Conservation (phyloP, 2,888 invertebrate genomes). For the Microctonus hyperodae region DNA sequence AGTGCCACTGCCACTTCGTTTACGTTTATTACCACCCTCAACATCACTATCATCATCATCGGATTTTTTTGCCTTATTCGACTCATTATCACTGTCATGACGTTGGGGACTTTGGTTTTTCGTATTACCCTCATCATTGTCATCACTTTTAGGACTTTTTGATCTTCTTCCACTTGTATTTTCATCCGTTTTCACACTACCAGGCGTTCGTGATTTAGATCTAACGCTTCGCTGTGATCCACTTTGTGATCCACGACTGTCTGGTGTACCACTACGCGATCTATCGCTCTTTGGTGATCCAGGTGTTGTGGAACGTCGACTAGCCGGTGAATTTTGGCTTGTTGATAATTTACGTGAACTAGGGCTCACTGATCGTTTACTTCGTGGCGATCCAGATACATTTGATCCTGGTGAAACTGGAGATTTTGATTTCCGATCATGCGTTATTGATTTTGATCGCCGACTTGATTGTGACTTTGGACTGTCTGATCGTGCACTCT, state of each 20-base stretch:
- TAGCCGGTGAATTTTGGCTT: conserved; percentile 56
- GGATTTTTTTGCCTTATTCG: conserved; percentile 32
- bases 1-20: conserved; percentile 50
- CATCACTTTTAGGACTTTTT: conserved; percentile 38
- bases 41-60: conserved; percentile 61
- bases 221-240: conserved; percentile 39
- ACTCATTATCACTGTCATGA: conserved; percentile 50
- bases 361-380: conserved; percentile 33
- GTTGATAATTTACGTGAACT: conserved; percentile 44
- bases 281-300: conserved; percentile 45
- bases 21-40: conserved; percentile 57
- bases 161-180: conserved; percentile 1
- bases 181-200: neutral
- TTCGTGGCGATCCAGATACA: conserved; percentile 42
- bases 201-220: conserved; percentile 39
- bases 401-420: conserved; percentile 47
- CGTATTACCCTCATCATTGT: conserved; percentile 43
- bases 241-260: conserved; percentile 41
- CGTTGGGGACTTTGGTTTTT: conserved; percentile 45
- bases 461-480: conserved; percentile 50
- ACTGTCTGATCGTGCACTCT: conserved; percentile 52
- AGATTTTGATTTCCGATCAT: conserved; percentile 53
- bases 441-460: conserved; percentile 41
- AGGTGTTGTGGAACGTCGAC: conserved; percentile 52
- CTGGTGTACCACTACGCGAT: conserved; percentile 40